Evolutionary conservation across 2,113 vertebrate genomes (phyloP).

Genomic region (Sorex fumeus): DNA sequence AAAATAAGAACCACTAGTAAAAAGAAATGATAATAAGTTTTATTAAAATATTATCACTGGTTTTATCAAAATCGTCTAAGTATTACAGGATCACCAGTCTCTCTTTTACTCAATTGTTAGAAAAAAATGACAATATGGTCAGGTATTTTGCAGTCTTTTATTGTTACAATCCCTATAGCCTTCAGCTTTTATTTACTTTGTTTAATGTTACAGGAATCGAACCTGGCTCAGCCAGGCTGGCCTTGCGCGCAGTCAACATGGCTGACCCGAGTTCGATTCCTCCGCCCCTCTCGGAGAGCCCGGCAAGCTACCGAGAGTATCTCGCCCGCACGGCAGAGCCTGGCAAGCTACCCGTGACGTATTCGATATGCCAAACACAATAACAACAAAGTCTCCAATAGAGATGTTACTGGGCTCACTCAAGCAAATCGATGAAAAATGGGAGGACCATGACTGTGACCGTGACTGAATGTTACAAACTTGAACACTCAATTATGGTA

Average conservation of each 20-base stretch:
- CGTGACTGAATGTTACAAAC: conserved; percentile 19
- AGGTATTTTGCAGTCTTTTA: not conserved
- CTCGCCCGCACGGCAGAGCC: too few relatives aligned
- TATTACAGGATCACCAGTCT: not conserved
- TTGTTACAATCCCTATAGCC: not conserved
- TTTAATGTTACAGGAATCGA: conserved; percentile 45
- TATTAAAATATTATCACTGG: not conserved
- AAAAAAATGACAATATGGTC: conserved; percentile 11
- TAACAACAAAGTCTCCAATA: too few relatives aligned
- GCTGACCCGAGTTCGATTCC: too few relatives aligned
- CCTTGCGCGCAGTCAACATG: too few relatives aligned
- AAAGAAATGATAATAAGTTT: conserved; percentile 1
- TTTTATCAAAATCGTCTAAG: not conserved
- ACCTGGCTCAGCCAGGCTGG: too few relatives aligned
- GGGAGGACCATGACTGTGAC: too few relatives aligned
- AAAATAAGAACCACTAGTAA: conserved; percentile 6
- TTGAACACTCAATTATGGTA: conserved; percentile 19
- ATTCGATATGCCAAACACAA: too few relatives aligned
- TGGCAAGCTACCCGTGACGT: too few relatives aligned
- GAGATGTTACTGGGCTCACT: too few relatives aligned
- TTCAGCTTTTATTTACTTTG: not conserved
- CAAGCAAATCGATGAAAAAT: too few relatives aligned
- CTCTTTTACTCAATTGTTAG: conserved; percentile 19
- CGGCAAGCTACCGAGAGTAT: too few relatives aligned
- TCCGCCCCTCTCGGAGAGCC: too few relatives aligned